Evolutionary conservation across 2,797 vertebrate species (phyloP), one percentile per base, ranked within the genome.

Genomic region (Chrosomus eos): DNA sequence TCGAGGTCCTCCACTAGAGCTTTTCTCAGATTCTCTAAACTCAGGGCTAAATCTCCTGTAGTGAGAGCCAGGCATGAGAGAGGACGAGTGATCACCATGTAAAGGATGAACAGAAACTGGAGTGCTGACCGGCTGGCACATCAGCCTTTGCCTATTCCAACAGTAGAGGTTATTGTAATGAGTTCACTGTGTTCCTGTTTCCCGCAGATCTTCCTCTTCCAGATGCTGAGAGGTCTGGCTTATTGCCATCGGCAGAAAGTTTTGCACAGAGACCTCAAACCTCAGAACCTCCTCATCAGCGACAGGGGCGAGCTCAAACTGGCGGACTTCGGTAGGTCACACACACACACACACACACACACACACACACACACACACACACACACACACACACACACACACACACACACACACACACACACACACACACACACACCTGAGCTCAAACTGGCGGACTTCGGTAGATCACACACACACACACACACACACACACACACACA

Each of bases 201-300:
- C 40, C 60, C 82, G 16, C 75, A 96, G 95, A 94, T 96, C 83
- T 96, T 96, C 89, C 90, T 96, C 10, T 96, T 95, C 89, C 95
- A 96, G 93, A 90, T 96, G 78, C 84, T 96, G 58, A 90, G 95
- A 60, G 95, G 95, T 86, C 89, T 96, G 60, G 92, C 94, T 0
- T 96, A 96, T 91, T 96, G 95, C 89, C 95, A 96, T 92, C 89
- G 86, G 67, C 94, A 95, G 67, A 95, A 96, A 84, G 95, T 96
- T 66, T 94, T 96, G 64, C 95, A 96, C 88, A 90, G 95, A 91
- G 95, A 96, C 90, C 94, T 96, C 7, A 96, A 96, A 89, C 95
- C 95, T 11, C 95, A 96, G 90, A 96, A 96, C 91, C 91, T 96
- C 31, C 95, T 96, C 80, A 96, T 96, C 90, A 95, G 94, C 38